Percentiles rank a stretch among this genome's conserved stretches.
phyloP scores from a whole-genome alignment of 2,888 invertebrate genomes.

The Drosophila rellima region DNA sequence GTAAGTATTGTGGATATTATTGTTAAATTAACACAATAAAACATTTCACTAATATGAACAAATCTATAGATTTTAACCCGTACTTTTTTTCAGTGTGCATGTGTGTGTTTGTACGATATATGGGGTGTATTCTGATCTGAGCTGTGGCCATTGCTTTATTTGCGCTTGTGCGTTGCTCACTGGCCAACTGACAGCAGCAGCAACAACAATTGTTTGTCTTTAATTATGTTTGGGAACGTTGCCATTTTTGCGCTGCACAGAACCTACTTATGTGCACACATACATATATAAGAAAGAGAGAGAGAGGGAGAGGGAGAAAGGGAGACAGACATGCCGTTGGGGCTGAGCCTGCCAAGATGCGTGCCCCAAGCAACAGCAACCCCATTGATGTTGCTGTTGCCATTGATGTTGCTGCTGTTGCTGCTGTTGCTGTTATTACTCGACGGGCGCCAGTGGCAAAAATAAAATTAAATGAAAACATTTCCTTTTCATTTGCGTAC shows the following conservation, averaged over 20 bases:
- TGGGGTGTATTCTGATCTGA: conserved; percentile 20
- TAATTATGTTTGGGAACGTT: conserved; percentile 78
- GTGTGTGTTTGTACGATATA: conserved; percentile 12
- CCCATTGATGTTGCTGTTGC: conserved; percentile 36
- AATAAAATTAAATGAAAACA: conserved; percentile 83
- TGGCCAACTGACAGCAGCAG: conserved; percentile 40
- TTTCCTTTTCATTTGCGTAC: conserved; percentile 81
- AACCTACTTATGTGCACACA: conserved; percentile 65
- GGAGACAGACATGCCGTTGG: conserved; percentile 15
- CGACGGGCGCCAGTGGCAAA: conserved; percentile 73
- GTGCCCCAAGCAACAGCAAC: conserved; percentile 26
- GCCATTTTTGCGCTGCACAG: conserved; percentile 64
- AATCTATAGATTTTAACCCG: too few species aligned
- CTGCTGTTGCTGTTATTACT: conserved; percentile 66
- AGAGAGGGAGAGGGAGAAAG: too few species aligned
- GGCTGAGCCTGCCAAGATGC: conserved; percentile 38
- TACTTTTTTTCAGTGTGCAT: background rate
- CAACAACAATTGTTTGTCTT: conserved; percentile 76
- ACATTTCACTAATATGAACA: too few species aligned
- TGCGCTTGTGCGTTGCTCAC: conserved; percentile 64
- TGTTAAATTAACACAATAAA: too few species aligned
- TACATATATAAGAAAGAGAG: conserved; percentile 3
- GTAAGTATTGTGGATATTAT: too few species aligned
- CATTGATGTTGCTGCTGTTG: conserved; percentile 63
- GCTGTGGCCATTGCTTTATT: conserved; percentile 62